Evolutionary conservation across 2,797 vertebrate genomes (phyloP).

Genomic region (Sphaeramia orbicularis): DNA sequence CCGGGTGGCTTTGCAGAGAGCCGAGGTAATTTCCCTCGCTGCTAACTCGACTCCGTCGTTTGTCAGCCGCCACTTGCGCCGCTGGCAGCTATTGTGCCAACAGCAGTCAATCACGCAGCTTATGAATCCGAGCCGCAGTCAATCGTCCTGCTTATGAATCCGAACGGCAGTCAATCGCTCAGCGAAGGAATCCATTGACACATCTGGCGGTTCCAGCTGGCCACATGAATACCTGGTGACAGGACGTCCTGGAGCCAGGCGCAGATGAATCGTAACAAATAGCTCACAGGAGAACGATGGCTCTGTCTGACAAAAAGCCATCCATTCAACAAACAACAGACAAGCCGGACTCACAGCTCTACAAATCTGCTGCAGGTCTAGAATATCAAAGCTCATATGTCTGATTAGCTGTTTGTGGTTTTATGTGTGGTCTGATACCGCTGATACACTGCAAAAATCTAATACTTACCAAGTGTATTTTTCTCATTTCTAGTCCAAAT

Average conservation of each 20-base stretch:
- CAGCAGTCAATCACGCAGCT: constrained; percentile 83
- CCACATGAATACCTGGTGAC: constrained; percentile 54
- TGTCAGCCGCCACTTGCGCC: constrained; percentile 79
- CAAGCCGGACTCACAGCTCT: not conserved
- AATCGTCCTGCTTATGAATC: constrained; percentile 80
- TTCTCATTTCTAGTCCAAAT: too few relatives aligned
- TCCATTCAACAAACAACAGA: not conserved
- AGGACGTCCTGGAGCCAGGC: constrained; percentile 39
- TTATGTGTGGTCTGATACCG: not conserved
- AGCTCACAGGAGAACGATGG: constrained; percentile 17
- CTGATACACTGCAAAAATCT: too few relatives aligned
- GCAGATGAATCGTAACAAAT: constrained; percentile 49
- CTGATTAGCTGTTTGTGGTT: not conserved
- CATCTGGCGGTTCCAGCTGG: constrained; percentile 73
- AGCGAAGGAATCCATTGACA: constrained; percentile 71
- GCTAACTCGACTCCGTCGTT: constrained; percentile 75
- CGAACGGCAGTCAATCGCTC: constrained; percentile 77
- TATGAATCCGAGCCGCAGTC: constrained; percentile 80
- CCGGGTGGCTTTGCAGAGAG: constrained; percentile 68
- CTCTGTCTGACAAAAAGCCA: constrained; percentile 23
- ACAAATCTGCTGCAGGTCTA: not conserved
- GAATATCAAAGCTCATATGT: not conserved
- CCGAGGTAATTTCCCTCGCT: constrained; percentile 82
- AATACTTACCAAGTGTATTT: too few relatives aligned
- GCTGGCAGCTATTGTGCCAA: constrained; percentile 83